Evolutionary conservation across 2,113 vertebrate genomes (phyloP), one percentile per base, ranked within the genome.

Genomic region (Eulemur rufifrons): DNA sequence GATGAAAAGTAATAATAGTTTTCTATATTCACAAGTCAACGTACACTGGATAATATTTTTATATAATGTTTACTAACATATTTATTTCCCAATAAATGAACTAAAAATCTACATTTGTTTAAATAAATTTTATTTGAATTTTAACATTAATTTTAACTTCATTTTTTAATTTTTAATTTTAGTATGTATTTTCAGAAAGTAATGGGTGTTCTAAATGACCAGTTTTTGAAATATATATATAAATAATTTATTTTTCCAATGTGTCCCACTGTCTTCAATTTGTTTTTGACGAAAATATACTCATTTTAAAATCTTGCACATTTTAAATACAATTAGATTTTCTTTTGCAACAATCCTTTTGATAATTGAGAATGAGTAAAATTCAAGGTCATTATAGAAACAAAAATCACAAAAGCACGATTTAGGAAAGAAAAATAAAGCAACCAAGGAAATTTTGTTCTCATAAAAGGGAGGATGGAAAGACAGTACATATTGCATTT

Each of bases 291-390:
- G 10, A 71, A 54, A 78, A 78, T 64, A 76, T 52, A 84, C 3
- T 63, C 8, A 47, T 5, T 54, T 54, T 54, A 54, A 54, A 54
- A 18, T 56, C n/a, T 85, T 39, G 34, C 20, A 68, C 3, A 56
- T 69, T 54, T 89, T 61, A 84, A 81, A 80, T 74, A 52, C 6
- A 76, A 71, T 42, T 82, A n/a, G 82, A 82, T 84, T 95, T 90
- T 81, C 17, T 84, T 2, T 77, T 83, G 8, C 18, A 83, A 71
- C 21, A 92, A 56, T 69, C 6, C 8, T 78, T 83, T 88, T 37
- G 27, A 73, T 95, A 86, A 59, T 23, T 52, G 13, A 66, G n/a
- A 73, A 94, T 85, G 12, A 88, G 5, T 83, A 59, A 82, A 87
- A 61, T 8, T 64, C 25, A 88, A 86, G n/a, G 76, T 87, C 10